A percentile compares a stretch with the other conserved stretches of the same genome.
phyloP scores from a whole-genome alignment of 2,888 invertebrate genomes.

The Dioctria rufipes region DNA sequence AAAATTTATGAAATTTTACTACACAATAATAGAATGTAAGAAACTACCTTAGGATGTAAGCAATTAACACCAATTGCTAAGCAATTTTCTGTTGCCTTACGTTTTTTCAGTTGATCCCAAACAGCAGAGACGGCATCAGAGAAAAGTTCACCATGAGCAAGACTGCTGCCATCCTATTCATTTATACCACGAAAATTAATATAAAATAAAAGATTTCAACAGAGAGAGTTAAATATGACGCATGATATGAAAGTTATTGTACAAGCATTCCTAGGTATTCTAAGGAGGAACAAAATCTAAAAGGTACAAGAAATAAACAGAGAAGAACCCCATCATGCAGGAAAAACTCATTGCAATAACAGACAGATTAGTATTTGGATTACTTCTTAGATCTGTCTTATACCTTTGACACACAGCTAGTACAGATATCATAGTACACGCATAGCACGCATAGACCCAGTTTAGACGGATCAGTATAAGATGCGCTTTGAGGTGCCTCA shows the following conservation, averaged over 20 bases:
- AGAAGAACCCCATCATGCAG: no score
- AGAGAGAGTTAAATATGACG: neutral
- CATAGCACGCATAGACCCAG: no score
- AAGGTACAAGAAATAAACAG: no score
- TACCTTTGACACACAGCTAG: no score
- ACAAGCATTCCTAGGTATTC: neutral
- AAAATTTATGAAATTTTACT: neutral
- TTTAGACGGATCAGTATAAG: no score
- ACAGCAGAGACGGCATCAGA: constrained; percentile 80
- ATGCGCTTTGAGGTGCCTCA: no score
- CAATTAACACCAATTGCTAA: constrained; percentile 94
- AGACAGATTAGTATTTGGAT: no score
- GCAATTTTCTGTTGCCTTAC: constrained; percentile 77
- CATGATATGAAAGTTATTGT: constrained; percentile 5
- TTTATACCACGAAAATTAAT: neutral
- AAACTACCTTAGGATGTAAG: constrained; percentile 75
- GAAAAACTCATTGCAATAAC: no score
- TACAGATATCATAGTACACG: no score
- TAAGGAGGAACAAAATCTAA: no score
- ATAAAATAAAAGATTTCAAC: no score
- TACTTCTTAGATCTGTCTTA: no score
- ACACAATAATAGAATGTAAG: neutral
- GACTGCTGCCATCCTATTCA: constrained; percentile 73
- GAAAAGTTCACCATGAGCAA: constrained; percentile 87
- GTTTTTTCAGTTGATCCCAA: constrained; percentile 75